Evolutionary conservation across 2,888 invertebrate genomes (phyloP).

Genomic region (Luperina nickerlii): DNA sequence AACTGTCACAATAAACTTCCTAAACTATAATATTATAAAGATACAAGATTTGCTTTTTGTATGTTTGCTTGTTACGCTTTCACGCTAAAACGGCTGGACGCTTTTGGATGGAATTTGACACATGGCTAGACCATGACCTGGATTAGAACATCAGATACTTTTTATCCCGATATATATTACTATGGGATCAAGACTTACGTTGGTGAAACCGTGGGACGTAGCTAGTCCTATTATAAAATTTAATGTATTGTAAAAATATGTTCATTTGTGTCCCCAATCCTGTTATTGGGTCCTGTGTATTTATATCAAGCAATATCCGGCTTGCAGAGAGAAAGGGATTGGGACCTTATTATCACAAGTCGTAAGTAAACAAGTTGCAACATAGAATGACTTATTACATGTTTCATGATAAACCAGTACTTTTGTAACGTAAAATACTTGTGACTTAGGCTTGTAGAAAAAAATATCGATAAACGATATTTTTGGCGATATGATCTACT

Average conservation of each 20-base stretch:
- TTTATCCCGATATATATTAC: not conserved
- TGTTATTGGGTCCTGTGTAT: not conserved
- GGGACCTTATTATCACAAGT: slow-evolving; percentile 17
- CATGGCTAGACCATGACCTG: not conserved
- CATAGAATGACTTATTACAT: not conserved
- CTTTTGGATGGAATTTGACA: not conserved
- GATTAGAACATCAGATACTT: not conserved
- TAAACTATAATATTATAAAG: not conserved
- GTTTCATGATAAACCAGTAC: not conserved
- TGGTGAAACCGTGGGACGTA: not conserved
- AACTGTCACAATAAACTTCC: not conserved
- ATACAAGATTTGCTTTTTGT: not conserved
- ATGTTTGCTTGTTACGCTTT: not conserved
- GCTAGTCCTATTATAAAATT: not conserved
- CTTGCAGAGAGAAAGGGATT: slow-evolving; percentile 8
- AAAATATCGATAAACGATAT: not conserved
- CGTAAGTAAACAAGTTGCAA: slow-evolving; percentile 4
- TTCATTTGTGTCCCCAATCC: not conserved
- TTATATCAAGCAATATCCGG: slow-evolving; percentile 25
- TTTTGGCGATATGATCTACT: not conserved
- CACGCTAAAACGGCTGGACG: not conserved
- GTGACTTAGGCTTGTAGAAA: not conserved
- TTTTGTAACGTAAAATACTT: slow-evolving; percentile 1
- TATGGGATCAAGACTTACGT: not conserved
- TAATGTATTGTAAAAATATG: not conserved